Evolutionary conservation across 2,113 vertebrate genomes (phyloP), one percentile per base, ranked within the genome.

Genomic region (Hippocampus zosterae): DNA sequence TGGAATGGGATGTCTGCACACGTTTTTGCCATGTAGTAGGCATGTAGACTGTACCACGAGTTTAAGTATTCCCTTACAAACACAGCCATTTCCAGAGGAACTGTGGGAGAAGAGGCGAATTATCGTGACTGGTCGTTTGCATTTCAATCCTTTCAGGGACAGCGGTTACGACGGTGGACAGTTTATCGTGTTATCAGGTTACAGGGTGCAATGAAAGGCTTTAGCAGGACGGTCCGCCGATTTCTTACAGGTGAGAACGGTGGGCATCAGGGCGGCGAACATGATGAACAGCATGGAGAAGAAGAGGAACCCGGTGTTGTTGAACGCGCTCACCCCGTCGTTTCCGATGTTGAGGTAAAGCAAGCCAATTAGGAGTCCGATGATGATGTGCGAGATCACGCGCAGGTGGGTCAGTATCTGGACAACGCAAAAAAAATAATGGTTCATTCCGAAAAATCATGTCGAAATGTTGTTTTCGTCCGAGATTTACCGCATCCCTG

Each of bases 261-360:
- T 99, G 70, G 97, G 97, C 97, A 99, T 98, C 71, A 98, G 92
- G 0, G 97, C 97, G 0, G 96, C 96, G 3, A 99, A 99, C 96
- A 98, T 98, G 78, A 99, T 94, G 90, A 98, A 99, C 44, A 99
- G 93, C 96, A 99, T 97, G 89, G 97, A 99, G 92, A 98, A 98
- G 92, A 98, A 99, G 84, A 99, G 95, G 86, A 97, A 99, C 75
- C 96, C 96, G 0, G 96, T 97, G 92, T 99, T 99, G 93, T 98
- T 98, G 91, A 98, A 98, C 81, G 97, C 97, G 76, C 96, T 98
- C 92, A 92, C 94, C 50, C 97, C 97, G 1, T 99, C 97, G 0
- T 98, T 93, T 23, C 97, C 97, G 0, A 98, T 99, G 83, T 97
- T 95, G 79, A 99, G 92, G 90, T 99, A 99, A 72, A 99, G 95